Base-by-base conservation (phyloP, 2,797 vertebrate genomes). In the Telmatherina bonti region DNA sequence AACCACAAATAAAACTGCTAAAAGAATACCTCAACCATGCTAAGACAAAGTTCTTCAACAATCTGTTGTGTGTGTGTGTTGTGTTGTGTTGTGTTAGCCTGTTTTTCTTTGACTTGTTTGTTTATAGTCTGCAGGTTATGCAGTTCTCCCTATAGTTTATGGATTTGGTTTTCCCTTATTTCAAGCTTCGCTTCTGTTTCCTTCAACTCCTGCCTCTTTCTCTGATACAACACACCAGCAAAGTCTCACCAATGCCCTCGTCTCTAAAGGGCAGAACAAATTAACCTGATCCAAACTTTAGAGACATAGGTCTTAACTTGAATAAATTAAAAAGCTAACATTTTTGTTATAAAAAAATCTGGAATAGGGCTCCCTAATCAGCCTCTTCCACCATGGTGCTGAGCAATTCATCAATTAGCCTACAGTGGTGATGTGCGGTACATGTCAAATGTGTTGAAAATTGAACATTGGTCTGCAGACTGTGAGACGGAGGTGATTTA, bases 161-260 rank as follows among this genome's bases (percentile, higher is more conserved):
- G 92, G 74, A 96, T 85, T 53, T 11, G 91, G 79, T 81, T 96
- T 97, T 67, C 95, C 95, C 54, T 96, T 94, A 51, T 41, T 41
- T 26, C 81, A 79, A 67, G 87, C 87, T 91, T 94, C 95, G 84
- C 93, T 82, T 95, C 94, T 22, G 83, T 92, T 85, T 91, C 92
- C 79, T 96, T 96, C 78, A 95, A 91, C 63, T 96, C 93, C 7
- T 95, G 95, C 62, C 94, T 94, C 62, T 95, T 91, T 89, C 93
- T 96, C 70, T 96, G 91, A 87, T 96, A 95, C 95, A 96, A 79
- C n/a, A 33, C 10, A 10, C 47, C 3, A 15, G 45, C 29, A 18
- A 7, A 35, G 54, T 62, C 74, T 78, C 18, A 24, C 24, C 9
- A 38, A n/a, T 6, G 12, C 35, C 51, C 31, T 62, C 49, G 16